Evolutionary conservation across 2,888 invertebrate species (phyloP).

Genomic region (Euzophera pinguis): DNA sequence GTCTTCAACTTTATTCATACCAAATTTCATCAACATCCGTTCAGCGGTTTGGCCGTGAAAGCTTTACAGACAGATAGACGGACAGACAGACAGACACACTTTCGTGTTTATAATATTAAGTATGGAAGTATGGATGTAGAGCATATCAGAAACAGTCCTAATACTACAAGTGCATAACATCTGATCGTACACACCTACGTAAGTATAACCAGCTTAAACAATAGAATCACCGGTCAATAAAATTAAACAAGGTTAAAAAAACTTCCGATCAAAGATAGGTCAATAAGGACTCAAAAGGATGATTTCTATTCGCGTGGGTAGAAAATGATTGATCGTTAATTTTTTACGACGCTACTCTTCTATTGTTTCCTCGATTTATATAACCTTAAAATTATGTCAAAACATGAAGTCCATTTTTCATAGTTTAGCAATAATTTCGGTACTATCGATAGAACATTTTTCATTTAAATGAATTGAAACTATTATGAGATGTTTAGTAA

Average conservation of each 20-base stretch:
- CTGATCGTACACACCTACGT: neutral
- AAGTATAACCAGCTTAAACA: neutral
- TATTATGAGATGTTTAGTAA: conserved; percentile 43
- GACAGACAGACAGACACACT: too few species aligned
- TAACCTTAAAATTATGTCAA: conserved; percentile 2
- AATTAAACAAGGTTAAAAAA: neutral
- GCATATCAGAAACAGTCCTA: too few species aligned
- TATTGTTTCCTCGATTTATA: conserved; percentile 16
- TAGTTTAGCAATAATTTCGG: neutral
- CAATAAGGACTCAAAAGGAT: conserved; percentile 3
- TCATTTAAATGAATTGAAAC: conserved; percentile 30
- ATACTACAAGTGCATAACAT: neutral
- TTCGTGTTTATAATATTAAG: too few species aligned
- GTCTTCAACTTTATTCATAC: too few species aligned
- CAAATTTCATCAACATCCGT: too few species aligned
- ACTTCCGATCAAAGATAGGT: neutral
- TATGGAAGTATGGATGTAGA: too few species aligned
- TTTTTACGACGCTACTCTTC: neutral
- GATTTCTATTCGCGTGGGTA: conserved; percentile 8
- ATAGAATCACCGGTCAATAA: neutral
- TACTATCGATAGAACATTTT: conserved; percentile 24
- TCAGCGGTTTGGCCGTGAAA: too few species aligned
- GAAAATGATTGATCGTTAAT: neutral
- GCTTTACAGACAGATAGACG: too few species aligned
- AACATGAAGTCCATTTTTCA: too few species aligned